Base-by-base conservation (phyloP, 2,113 vertebrate genomes). In the Podarcis cretensis region DNA sequence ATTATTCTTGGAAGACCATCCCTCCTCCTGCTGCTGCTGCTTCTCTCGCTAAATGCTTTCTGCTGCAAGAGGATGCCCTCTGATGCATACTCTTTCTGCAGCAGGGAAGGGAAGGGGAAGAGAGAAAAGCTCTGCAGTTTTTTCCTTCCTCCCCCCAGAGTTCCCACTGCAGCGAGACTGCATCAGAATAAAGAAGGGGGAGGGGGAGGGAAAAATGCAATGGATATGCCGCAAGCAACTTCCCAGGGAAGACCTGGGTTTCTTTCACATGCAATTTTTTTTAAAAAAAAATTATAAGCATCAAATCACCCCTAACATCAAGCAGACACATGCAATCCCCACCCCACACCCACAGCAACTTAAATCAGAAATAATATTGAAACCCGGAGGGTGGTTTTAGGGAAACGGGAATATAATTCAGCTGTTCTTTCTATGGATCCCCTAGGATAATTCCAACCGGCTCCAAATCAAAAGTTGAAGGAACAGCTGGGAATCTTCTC, bases 91-190 rank as follows among this genome's bases (percentile, higher is more conserved):
- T 92, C 89, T 37, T 54, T 65, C 95, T 6, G 95, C 95, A 86
- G 79, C 89, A 88, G n/a, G 30, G 18, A 27, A 18, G 40, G 1
- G 66, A 35, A 43, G 5, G 21, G n/a, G 13, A 8, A 54, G 14
- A 27, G n/a, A 3, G 1, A 92, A 78, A 88, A 89, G 89, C 95
- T 94, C 95, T 91, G 97, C 96, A 96, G 97, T 71, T 59, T 4
- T 68, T 13, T 35, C 93, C 6, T 43, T 32, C 81, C 84, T 65
- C n/a, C 54, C 73, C 75, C 37, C 74, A 48, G 89, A 89, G 93
- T 96, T 82, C 93, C 90, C 94, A 96, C 96, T 95, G 96, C 97
- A 96, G 96, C 93, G 88, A 86, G 94, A 95, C 96, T 95, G 97
- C 97, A 97, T 94, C 95, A 96, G 94, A 93, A 94, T 20, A 0